Percentiles rank a stretch among this genome's conserved stretches.
Conservation (phyloP, 1,140 invertebrate species). For the Bombus fervidus region DNA sequence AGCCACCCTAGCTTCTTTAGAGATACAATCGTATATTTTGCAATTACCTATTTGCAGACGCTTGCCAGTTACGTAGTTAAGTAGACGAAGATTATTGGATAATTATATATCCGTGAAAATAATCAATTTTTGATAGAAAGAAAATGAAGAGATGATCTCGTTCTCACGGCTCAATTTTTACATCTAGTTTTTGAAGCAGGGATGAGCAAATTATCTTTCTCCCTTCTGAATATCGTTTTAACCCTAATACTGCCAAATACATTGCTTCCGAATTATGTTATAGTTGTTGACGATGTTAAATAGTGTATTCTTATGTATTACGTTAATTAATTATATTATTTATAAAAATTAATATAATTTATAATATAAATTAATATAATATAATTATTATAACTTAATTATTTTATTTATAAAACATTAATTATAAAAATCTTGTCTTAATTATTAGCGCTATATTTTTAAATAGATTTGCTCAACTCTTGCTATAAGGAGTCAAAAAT, state of each 20-base stretch:
- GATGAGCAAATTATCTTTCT: conserved; percentile 30
- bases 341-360: neutral
- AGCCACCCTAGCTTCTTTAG: conserved; percentile 50
- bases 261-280: neutral
- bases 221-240: neutral
- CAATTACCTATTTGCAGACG: conserved; percentile 68
- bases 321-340: neutral
- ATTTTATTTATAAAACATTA: neutral
- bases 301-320: neutral
- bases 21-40: conserved; percentile 72
- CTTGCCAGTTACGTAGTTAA: conserved; percentile 46
- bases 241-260: conserved; percentile 28
- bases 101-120: conserved; percentile 51
- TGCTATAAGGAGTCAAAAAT: conserved; percentile 62
- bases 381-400: too few relatives aligned
- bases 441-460: neutral
- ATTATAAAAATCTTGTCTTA: neutral
- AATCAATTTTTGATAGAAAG: conserved; percentile 68
- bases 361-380: too few relatives aligned
- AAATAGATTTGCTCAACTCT: conserved; percentile 33
- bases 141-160: conserved; percentile 12
- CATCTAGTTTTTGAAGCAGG: conserved; percentile 46
- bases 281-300: neutral
- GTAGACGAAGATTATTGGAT: conserved; percentile 10
- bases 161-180: conserved; percentile 57